A percentile compares a stretch with the other conserved stretches of the same genome.
Conservation (phyloP, 2,113 vertebrate species). For the Siphamia tubifer region DNA sequence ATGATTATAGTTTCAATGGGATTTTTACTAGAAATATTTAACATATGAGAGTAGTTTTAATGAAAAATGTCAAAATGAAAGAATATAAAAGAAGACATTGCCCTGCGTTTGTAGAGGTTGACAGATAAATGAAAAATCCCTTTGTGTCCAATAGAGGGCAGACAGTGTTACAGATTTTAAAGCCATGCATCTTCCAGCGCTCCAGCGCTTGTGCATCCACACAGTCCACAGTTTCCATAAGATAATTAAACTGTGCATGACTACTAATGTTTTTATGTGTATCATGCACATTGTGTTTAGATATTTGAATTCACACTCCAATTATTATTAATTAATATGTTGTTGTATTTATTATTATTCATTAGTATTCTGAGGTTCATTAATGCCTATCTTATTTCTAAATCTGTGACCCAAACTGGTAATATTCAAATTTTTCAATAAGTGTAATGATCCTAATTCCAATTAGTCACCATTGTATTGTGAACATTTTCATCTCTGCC, state of each 20-base stretch:
- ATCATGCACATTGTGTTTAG: background rate
- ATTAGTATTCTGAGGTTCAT: constrained; percentile 22
- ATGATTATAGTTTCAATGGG: too few species aligned
- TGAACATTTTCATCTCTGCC: constrained; percentile 25
- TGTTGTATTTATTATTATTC: constrained; percentile 14
- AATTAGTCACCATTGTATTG: constrained; percentile 41
- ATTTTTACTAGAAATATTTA: too few species aligned
- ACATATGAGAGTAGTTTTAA: too few species aligned
- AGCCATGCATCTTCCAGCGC: background rate
- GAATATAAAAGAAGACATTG: background rate
- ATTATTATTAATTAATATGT: constrained; percentile 31
- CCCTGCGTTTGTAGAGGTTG: background rate
- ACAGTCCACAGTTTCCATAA: constrained; percentile 19
- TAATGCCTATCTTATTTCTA: background rate
- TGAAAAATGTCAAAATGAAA: too few species aligned
- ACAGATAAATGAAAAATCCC: background rate
- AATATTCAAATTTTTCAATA: constrained; percentile 31
- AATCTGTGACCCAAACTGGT: constrained; percentile 30
- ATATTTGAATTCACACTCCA: constrained; percentile 17
- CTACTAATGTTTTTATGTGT: background rate
- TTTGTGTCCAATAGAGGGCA: constrained; percentile 70
- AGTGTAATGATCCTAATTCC: constrained; percentile 39
- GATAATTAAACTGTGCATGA: background rate
- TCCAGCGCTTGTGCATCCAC: background rate
- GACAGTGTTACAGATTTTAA: constrained; percentile 37